These are phyloP conservation scores for Lasioglossum vierecki DNA, from an alignment of 2,888 invertebrate species.

Conservation along the genomic window DNA sequence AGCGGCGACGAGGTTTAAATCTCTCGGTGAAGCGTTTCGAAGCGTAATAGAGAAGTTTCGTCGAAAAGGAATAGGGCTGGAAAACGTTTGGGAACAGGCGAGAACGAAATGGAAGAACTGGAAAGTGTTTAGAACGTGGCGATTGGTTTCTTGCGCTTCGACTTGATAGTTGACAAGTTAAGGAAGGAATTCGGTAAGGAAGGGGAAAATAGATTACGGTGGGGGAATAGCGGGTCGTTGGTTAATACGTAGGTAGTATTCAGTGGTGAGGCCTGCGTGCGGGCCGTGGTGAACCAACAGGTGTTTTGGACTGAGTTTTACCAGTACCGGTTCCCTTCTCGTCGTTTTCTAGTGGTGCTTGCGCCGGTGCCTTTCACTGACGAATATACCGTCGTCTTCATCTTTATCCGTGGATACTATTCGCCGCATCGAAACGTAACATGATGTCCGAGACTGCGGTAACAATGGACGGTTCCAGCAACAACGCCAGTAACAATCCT, in stretches of 20 bases:
- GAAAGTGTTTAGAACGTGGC: conserved; percentile 24
- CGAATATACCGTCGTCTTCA: conserved; percentile 11
- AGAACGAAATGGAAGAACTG: conserved; percentile 11
- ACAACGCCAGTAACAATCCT: conserved; percentile 82
- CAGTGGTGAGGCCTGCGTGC: conserved; percentile 76
- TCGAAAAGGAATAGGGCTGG: background rate
- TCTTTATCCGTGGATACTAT: conserved; percentile 3
- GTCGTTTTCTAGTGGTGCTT: conserved; percentile 49
- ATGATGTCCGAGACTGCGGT: conserved; percentile 95
- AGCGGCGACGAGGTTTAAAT: background rate
- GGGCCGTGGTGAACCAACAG: conserved; percentile 77
- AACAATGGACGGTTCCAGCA: conserved; percentile 88
- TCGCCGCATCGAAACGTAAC: conserved; percentile 56
- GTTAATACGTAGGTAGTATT: conserved; percentile 71
- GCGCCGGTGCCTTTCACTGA: conserved; percentile 48
- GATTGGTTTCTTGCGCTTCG: conserved; percentile 29
- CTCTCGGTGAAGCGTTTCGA: background rate
- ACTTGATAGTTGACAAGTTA: conserved; percentile 49
- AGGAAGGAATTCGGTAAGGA: conserved; percentile 44
- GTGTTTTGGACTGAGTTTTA: conserved; percentile 67
- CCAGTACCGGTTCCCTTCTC: conserved; percentile 57
- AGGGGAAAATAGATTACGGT: conserved; percentile 59
- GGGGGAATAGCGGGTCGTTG: conserved; percentile 69
- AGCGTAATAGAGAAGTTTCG: background rate
- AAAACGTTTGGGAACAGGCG: background rate